Base-by-base conservation (phyloP, 2,113 vertebrate genomes). In the Rhinolophus sinicus region DNA sequence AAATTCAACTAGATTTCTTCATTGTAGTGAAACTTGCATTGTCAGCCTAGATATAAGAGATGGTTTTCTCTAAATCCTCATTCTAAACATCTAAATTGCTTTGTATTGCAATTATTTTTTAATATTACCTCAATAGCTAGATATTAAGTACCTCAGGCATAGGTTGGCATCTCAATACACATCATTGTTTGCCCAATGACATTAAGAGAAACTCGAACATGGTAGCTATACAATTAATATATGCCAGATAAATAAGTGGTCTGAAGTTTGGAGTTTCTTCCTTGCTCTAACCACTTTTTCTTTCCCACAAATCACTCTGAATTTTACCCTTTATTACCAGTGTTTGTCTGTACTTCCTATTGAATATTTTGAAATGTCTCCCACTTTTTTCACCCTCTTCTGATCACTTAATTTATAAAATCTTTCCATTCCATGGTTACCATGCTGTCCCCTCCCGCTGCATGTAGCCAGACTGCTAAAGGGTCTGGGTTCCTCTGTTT, bases 311-410 rank as follows among this genome's bases (percentile, higher is more conserved):
- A 35, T 88, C 80, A 84, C 30, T 93, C 35, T 91, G 19, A 80
- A 92, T 80, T 84, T 95, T 95, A 21, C 50, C 7, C n/a, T 60
- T 88, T 80, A 92, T 77, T 85, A 64, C 33, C 72, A 40, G 1
- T 77, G 35, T 38, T 85, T 52, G 8, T 82, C 47, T 64, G 0
- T 64, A 72, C 22, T 85, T 92, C 18, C 76, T 78, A 94, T 88
- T 89, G 56, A 86, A 52, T 94, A 81, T 88, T 96, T 85, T 95
- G 56, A 70, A 78, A 64, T 35, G 24, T 93, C 21, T 86, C 6
- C 13, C 35, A 78, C 58, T 22, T 73, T 95, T 8, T 18, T 92
- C 22, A 35, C 75, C 35, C 15, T 90, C n/a, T 69, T 80, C 15
- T 38, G 19, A 38, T 7, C 60, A 56, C 65, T 75, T 22, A 38